phyloP scores from a whole-genome alignment of 2,888 invertebrate genomes.

The Pyrochroa serraticornis region DNA sequence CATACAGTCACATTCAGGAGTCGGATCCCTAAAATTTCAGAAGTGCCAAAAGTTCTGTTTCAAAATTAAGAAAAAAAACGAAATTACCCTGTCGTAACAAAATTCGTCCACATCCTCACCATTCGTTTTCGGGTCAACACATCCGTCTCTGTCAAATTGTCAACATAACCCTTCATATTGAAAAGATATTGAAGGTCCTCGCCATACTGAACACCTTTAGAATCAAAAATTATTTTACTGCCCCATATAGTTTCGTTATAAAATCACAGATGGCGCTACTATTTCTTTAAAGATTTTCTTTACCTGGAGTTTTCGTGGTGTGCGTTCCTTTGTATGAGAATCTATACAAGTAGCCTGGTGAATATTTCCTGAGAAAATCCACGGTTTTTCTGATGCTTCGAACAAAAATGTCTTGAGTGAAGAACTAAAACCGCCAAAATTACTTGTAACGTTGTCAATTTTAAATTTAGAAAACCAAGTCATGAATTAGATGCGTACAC shows the following conservation, averaged over 20 bases:
- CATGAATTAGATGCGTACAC: too few species aligned
- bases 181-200: slow-evolving; percentile 4
- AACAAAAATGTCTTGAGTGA: neutral
- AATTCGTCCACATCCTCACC: slow-evolving; percentile 9
- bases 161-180: neutral
- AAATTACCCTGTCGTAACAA: neutral
- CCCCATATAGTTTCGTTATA: too few species aligned
- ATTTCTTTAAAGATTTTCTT: too few species aligned
- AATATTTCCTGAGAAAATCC: neutral
- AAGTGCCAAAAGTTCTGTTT: neutral
- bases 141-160: neutral
- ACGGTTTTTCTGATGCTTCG: neutral
- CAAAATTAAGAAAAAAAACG: neutral
- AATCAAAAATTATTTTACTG: too few species aligned
- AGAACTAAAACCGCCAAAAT: neutral
- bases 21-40: neutral
- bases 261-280: too few species aligned
- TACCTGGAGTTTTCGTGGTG: neutral
- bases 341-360: slow-evolving; percentile 3
- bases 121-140: neutral
- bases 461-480: too few species aligned
- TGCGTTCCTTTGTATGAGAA: slow-evolving; percentile 1
- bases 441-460: neutral
- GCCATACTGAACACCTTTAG: neutral
- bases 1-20: neutral